Conservation (phyloP, 2,797 vertebrate genomes). For the Naso thynnoides region DNA sequence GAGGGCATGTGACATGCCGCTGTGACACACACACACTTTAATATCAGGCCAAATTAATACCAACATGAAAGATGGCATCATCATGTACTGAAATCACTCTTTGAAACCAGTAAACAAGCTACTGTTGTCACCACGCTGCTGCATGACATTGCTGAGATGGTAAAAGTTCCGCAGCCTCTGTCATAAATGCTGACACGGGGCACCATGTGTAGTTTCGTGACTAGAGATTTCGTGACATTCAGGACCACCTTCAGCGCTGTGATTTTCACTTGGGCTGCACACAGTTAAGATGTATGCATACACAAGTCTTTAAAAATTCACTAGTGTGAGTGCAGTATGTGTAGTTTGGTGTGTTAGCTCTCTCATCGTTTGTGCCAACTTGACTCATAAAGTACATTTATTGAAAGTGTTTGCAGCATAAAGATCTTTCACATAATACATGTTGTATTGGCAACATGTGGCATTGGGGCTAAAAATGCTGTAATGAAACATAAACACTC, state of each 20-base stretch:
- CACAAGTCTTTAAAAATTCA: neutral
- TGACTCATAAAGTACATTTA: neutral
- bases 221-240: too few species aligned
- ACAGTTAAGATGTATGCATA: neutral
- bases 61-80: neutral
- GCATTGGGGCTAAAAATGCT: neutral
- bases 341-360: neutral
- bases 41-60: neutral
- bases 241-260: neutral
- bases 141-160: neutral
- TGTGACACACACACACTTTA: neutral
- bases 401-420: neutral
- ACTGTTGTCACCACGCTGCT: conserved; percentile 10
- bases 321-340: neutral
- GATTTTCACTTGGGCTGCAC: neutral
- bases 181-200: conserved; percentile 6
- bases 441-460: neutral
- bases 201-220: too few species aligned
- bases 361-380: neutral
- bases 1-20: too few species aligned
- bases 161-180: conserved; percentile 30
- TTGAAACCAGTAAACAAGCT: conserved; percentile 45
- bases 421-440: neutral
- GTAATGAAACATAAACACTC: neutral
- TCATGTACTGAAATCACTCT: neutral